Percentiles rank a stretch among this genome's conserved stretches.
These are phyloP conservation scores for Quiscalus mexicanus DNA, from an alignment of 2,113 vertebrate genomes.

Conservation along the genomic window DNA sequence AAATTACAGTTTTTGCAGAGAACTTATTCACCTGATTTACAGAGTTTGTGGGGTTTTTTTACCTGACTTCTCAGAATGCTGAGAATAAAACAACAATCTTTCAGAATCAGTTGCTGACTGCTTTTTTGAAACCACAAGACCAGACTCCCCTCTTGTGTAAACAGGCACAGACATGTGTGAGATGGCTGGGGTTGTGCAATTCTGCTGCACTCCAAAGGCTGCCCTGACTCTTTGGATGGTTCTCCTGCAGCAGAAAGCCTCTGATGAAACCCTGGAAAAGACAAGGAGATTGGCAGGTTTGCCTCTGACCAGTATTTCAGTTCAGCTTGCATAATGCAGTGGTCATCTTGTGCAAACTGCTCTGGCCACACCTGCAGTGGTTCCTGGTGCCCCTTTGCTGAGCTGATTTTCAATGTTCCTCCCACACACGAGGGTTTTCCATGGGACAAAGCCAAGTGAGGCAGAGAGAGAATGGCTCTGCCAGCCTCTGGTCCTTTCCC, in stretches of 20 bases:
- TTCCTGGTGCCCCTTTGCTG: neutral
- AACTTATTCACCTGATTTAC: neutral
- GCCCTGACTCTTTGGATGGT: neutral
- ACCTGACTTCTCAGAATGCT: neutral
- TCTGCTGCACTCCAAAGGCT: neutral
- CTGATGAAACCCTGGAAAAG: neutral
- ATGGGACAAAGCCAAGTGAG: neutral
- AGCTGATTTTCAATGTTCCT: neutral
- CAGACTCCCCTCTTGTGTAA: neutral
- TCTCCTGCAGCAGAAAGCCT: neutral
- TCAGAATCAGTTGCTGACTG: neutral
- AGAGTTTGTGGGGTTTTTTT: neutral
- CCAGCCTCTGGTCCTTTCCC: neutral
- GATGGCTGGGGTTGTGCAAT: neutral
- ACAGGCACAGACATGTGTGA: neutral
- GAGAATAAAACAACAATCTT: neutral
- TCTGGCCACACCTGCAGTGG: neutral
- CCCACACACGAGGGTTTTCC: accelerated
- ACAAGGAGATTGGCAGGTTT: neutral
- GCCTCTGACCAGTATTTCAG: neutral
- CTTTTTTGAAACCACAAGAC: neutral
- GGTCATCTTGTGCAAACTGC: neutral
- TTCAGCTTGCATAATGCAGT: neutral
- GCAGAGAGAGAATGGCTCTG: neutral
- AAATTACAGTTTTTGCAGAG: neutral